phyloP scores from a whole-genome alignment of 2,888 invertebrate species.

The Drosophila gaucha region DNA sequence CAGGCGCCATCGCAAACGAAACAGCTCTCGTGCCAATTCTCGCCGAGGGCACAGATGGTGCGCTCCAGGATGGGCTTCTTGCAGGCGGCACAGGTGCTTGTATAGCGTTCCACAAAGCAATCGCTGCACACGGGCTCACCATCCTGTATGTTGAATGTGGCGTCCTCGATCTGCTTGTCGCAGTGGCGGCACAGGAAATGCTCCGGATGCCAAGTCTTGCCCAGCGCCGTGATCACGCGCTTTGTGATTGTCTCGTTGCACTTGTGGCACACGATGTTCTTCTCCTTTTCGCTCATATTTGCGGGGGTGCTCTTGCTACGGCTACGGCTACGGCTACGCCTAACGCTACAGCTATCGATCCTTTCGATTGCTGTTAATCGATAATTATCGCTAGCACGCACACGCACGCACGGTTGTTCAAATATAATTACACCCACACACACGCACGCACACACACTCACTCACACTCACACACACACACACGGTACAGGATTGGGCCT shows the following conservation, averaged over 20 bases:
- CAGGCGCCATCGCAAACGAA: conserved; percentile 93
- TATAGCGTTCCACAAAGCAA: conserved; percentile 94
- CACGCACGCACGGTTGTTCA: conserved; percentile 1
- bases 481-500: conserved; percentile 5
- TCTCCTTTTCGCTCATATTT: conserved; percentile 41
- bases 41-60: conserved; percentile 93
- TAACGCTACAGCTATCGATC: not conserved
- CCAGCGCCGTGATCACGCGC: conserved; percentile 93
- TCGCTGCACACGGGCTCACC: conserved; percentile 94
- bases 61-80: conserved; percentile 93
- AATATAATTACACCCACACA: conserved; percentile 2
- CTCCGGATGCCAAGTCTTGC: conserved; percentile 97
- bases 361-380: not conserved
- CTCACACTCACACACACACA: conserved; percentile 9
- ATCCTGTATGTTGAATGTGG: conserved; percentile 91
- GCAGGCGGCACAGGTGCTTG: conserved; percentile 95
- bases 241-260: conserved; percentile 73
- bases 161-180: conserved; percentile 93
- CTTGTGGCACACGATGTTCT: conserved; percentile 70
- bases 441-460: not conserved
- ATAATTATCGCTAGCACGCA: not conserved
- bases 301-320: not conserved
- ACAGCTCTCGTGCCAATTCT: conserved; percentile 95
- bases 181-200: conserved; percentile 96
- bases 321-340: not conserved